These are phyloP conservation scores for Eubucco bourcierii DNA, from an alignment of 2,113 vertebrate genomes.

Conservation along the genomic window DNA sequence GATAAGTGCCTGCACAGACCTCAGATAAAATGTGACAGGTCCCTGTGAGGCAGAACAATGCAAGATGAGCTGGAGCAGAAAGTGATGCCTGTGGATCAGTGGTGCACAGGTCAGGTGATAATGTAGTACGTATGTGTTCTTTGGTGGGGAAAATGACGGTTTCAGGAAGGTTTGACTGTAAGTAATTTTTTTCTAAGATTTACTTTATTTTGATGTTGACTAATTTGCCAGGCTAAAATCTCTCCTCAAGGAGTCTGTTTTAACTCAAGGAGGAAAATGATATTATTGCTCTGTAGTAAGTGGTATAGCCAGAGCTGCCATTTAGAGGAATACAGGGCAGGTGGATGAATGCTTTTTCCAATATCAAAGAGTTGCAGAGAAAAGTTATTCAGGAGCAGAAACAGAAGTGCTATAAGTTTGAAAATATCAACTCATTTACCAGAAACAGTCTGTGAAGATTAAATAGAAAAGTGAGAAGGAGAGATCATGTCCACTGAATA, in stretches of 20 bases:
- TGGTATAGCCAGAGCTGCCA: neutral
- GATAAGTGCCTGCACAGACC: neutral
- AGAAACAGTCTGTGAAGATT: neutral
- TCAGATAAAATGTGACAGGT: neutral
- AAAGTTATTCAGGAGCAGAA: neutral
- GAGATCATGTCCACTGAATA: neutral
- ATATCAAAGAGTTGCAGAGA: neutral
- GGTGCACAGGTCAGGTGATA: neutral
- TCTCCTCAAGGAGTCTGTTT: neutral
- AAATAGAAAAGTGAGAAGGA: neutral
- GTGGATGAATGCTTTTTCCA: neutral
- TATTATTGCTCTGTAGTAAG: neutral
- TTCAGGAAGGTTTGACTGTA: neutral
- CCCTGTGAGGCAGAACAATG: neutral
- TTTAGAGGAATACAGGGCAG: conserved; percentile 15
- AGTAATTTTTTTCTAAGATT: neutral
- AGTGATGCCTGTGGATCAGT: neutral
- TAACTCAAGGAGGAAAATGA: neutral
- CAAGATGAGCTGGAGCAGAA: conserved; percentile 12
- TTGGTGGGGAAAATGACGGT: neutral
- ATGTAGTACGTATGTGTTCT: neutral
- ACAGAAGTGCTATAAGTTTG: neutral
- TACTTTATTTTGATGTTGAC: neutral
- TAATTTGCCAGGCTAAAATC: neutral
- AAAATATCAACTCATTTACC: neutral